Conservation (phyloP, 2,113 vertebrate species). For the Bungarus multicinctus region DNA sequence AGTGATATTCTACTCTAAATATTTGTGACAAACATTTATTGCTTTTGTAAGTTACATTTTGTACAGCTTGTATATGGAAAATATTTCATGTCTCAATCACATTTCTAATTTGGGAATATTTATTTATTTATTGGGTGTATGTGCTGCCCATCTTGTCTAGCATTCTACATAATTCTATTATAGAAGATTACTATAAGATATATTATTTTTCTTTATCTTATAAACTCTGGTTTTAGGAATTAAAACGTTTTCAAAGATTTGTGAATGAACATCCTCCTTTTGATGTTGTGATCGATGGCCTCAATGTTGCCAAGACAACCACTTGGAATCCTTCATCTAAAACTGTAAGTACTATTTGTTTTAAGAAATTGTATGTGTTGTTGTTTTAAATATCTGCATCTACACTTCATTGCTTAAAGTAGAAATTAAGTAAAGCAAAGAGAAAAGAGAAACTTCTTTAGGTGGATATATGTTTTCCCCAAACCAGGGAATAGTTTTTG, state of each 20-base stretch:
- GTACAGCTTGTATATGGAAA: not conserved
- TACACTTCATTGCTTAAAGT: conserved; percentile 41
- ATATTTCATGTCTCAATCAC: not conserved
- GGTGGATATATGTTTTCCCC: not conserved
- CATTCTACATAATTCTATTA: not conserved
- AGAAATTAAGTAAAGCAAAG: conserved; percentile 23
- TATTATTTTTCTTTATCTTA: not conserved
- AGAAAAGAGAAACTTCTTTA: not conserved
- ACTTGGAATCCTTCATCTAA: conserved; percentile 69
- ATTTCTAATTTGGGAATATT: not conserved
- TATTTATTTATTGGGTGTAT: not conserved
- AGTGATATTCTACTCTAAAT: not conserved
- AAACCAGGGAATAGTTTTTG: not conserved
- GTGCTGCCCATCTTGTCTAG: not conserved
- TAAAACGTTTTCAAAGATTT: conserved; percentile 84
- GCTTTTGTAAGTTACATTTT: not conserved
- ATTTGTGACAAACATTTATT: not conserved
- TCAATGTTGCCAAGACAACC: conserved; percentile 82
- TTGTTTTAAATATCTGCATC: conserved; percentile 11
- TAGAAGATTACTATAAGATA: not conserved
- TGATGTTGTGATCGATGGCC: conserved; percentile 91
- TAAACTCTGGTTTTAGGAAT: conserved; percentile 75
- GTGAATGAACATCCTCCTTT: conserved; percentile 77
- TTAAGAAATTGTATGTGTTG: conserved; percentile 31
- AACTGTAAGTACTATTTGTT: conserved; percentile 76